A percentile compares a stretch with the other conserved stretches of the same genome.
Evolutionary conservation across 2,797 vertebrate species (phyloP).

Genomic region (Babyrousa celebensis): DNA sequence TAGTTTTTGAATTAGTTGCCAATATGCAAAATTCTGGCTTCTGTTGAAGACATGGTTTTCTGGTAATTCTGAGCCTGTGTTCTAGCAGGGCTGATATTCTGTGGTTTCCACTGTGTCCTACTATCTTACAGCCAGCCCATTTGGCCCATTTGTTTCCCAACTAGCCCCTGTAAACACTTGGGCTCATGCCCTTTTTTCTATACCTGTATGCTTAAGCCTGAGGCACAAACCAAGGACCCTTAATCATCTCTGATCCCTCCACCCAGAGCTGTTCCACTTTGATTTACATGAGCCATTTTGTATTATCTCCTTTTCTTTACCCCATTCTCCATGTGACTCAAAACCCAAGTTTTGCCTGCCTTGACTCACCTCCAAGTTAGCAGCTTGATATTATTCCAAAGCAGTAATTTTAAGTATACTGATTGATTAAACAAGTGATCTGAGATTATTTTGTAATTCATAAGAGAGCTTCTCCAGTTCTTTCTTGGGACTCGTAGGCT

Average conservation of each 20-base stretch:
- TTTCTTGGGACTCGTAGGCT: slow-evolving; percentile 26
- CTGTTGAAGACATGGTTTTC: slow-evolving; percentile 25
- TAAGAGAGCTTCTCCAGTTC: slow-evolving; percentile 11
- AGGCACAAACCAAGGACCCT: slow-evolving; percentile 24
- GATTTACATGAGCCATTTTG: neutral
- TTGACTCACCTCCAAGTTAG: slow-evolving; percentile 21
- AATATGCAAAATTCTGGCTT: slow-evolving; percentile 46
- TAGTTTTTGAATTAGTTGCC: slow-evolving; percentile 47
- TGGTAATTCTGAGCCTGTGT: neutral
- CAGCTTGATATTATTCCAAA: slow-evolving; percentile 31
- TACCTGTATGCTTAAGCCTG: neutral
- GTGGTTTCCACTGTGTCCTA: neutral
- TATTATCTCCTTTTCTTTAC: neutral
- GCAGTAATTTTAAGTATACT: neutral
- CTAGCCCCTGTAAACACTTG: neutral
- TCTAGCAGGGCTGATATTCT: neutral
- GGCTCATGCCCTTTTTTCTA: slow-evolving; percentile 12
- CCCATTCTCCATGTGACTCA: slow-evolving; percentile 1
- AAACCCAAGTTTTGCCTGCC: neutral
- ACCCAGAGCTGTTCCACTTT: neutral
- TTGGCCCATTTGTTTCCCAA: neutral
- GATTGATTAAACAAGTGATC: slow-evolving; percentile 55
- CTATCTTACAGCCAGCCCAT: neutral
- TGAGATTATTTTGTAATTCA: slow-evolving; percentile 45
- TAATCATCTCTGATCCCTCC: neutral